Percentiles rank a stretch among this genome's conserved stretches.
Conservation (phyloP, 1,140 invertebrate species). For the Doryteuthis pealeii region DNA sequence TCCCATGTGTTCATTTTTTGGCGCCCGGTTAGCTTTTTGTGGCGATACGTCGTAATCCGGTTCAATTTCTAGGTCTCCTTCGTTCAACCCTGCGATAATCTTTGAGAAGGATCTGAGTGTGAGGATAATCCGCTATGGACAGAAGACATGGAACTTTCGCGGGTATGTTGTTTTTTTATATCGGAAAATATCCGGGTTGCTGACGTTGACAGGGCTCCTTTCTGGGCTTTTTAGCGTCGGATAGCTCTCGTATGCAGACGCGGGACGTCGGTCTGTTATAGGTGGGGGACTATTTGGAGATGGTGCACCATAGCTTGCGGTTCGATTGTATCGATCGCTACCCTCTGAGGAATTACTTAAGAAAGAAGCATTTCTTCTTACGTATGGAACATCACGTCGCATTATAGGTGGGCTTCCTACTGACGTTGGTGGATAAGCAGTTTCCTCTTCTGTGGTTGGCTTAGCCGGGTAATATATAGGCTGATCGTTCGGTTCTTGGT, state of each 20-base stretch:
- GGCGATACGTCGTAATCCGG: conserved; percentile 1
- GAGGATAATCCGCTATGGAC: neutral
- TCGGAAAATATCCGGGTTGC: neutral
- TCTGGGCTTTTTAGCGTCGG: neutral
- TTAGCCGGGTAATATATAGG: neutral
- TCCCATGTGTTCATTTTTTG: neutral
- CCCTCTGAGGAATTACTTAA: no score
- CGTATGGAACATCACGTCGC: neutral
- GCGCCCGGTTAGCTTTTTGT: no score
- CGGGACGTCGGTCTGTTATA: neutral
- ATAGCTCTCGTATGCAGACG: neutral
- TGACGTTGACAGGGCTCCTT: neutral
- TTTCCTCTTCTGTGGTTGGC: neutral
- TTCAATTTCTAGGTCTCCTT: neutral
- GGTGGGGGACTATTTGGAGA: neutral
- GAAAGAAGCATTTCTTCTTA: no score
- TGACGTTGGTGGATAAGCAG: neutral
- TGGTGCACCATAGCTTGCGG: neutral
- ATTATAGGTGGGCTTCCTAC: neutral
- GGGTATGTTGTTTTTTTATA: neutral
- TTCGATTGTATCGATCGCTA: neutral
- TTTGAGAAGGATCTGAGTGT: neutral
- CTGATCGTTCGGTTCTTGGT: neutral
- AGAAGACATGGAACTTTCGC: neutral
- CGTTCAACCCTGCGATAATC: neutral